Conservation (phyloP, 2,113 vertebrate genomes). For the Lasiurus cinereus region DNA sequence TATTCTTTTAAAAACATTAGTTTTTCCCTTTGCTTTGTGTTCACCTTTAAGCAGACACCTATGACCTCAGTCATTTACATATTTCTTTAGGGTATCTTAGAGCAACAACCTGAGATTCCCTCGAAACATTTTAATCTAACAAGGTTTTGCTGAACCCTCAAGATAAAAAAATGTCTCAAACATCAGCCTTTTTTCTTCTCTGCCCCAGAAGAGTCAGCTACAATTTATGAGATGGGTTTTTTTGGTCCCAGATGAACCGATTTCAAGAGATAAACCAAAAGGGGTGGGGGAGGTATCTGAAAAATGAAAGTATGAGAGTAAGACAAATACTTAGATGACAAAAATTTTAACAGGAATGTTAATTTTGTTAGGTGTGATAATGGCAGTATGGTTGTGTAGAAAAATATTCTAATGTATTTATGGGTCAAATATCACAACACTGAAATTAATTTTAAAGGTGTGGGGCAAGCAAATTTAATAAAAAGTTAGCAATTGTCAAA, state of each 20-base stretch:
- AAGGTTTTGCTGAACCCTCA: neutral
- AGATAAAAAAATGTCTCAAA: neutral
- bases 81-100: neutral
- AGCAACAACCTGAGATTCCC: neutral
- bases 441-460: too few species aligned
- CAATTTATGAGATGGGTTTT: neutral
- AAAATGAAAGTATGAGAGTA: neutral
- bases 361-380: constrained; percentile 1
- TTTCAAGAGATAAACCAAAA: neutral
- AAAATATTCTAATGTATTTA: neutral
- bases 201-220: neutral
- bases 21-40: neutral
- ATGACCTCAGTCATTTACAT: neutral
- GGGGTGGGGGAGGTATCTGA: neutral
- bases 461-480: neutral
- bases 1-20: neutral
- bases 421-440: neutral
- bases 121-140: neutral
- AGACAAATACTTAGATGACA: neutral
- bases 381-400: neutral
- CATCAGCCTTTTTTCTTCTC: neutral
- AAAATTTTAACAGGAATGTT: neutral
- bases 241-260: constrained; percentile 13
- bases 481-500: neutral
- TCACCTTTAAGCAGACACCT: neutral